Evolutionary conservation across 2,888 invertebrate species (phyloP), one percentile per base, ranked within the genome.

Genomic region (Altica lythri): DNA sequence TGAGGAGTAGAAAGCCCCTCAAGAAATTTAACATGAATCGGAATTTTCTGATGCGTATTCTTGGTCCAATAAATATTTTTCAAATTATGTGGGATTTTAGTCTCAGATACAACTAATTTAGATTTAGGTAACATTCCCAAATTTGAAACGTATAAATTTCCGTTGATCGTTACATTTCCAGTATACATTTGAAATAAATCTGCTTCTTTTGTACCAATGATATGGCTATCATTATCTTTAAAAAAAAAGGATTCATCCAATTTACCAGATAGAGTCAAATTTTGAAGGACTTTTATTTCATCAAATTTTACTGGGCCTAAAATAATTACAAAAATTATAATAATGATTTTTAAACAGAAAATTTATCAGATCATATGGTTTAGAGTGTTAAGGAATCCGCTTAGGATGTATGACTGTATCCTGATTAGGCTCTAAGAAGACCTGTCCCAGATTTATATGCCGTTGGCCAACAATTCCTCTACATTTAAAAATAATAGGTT

Each of bases 11-110:
- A 61, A n/a, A 74, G 51, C 4, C 72, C 73, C 18, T 64, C 58
- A 30, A 46, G 44, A 4, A 64, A 66, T 53, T 68, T 67, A 27
- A 73, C 66, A 53, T 68, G 66, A 10, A 62, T 62, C 9, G 71
- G 69, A 50, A 75, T 70, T 34, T 48, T 56, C 71, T 75, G 76
- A 52, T 68, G 56, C 42, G 62, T 66, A 50, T 53, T 68, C 64
- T 73, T 75, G n/a, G 66, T 67, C 75, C 75, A 76, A 58, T 70
- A 76, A 34, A 65, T 55, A 12, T 68, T 52, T 9, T 57, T 32
- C 17, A 64, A 42, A 54, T 68, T 58, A 2, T 50, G 30, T 50
- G 65, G 58, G 43, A 72, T 69, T 47, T 67, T 54, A 17, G 66
- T 61, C 2, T 60, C 68, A 45, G 63, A 59, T 8, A 75, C 50